Evolutionary conservation across 2,113 vertebrate genomes (phyloP), one percentile per base, ranked within the genome.

Genomic region (Nicator chloris): DNA sequence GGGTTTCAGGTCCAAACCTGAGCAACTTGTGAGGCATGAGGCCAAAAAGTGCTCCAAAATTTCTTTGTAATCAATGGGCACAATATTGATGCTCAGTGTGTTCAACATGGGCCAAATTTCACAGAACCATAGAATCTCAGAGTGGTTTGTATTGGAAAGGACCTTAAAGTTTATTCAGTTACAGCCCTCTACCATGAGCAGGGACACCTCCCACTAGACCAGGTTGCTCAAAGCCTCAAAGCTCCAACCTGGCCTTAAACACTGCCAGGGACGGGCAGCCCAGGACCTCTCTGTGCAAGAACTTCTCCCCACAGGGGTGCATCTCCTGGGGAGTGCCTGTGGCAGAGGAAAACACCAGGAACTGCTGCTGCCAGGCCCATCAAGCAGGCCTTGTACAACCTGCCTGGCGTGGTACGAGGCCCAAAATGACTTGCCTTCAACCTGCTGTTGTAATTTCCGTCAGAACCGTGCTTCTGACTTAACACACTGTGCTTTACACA

Each of bases 401-500:
- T 45, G 6, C 19, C 18, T 40, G 71, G 68, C 4, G 0, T 70
- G 60, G 47, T 26, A 56, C 28, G 13, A 33, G 42, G 13, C 56
- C n/a, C 51, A 53, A 14, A 86, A 86, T 26, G 4, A 6, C 31
- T 94, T 17, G 9, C 28, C 81, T 89, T 89, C 40, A 5, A 94
- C 30, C 40, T 45, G 50, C 71, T 88, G 35, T 49, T 89, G 88
- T 63, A 85, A 87, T 96, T 96, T 84, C 57, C 19, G 2, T 88
- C 92, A 89, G 50, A 88, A 56, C 86, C 8, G 1, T 49, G 81
- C 77, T 76, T 93, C 86, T 94, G 88, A 69, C 80, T 92, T 76
- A 45, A 57, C 90, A 84, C 49, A 2, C 61, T 73, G 86, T 76
- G 45, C 88, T 94, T 93, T 92, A 84, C 61, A 93, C 86, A 93